phyloP scores from a whole-genome alignment of 1,140 invertebrate genomes.

The Anastrepha ludens region DNA sequence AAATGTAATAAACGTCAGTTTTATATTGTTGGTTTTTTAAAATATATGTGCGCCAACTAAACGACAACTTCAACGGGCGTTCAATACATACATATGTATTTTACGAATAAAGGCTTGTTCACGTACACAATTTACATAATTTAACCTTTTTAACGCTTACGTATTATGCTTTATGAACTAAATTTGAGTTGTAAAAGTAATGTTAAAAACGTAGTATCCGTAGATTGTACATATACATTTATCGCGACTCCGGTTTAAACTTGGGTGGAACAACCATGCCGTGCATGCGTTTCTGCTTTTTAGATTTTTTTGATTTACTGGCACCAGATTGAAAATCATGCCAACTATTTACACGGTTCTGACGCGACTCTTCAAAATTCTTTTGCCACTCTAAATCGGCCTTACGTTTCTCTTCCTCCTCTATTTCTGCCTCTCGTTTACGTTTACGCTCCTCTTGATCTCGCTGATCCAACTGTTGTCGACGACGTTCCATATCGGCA shows the following conservation, averaged over 20 bases:
- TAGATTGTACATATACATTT: slow-evolving; percentile 68
- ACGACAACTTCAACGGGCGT: background rate
- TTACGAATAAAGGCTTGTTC: background rate
- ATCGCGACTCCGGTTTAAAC: slow-evolving; percentile 96
- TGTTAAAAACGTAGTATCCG: background rate
- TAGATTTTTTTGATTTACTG: slow-evolving; percentile 81
- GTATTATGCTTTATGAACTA: slow-evolving; percentile 5
- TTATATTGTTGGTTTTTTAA: background rate
- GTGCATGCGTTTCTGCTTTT: slow-evolving; percentile 82
- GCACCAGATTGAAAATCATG: slow-evolving; percentile 91
- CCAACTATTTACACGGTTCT: slow-evolving; percentile 96
- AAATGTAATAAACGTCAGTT: background rate
- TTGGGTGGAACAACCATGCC: slow-evolving; percentile 92
- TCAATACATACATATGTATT: background rate
- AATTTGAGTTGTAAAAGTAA: background rate
- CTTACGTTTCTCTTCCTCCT: slow-evolving; percentile 91
- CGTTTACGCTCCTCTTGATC: slow-evolving; percentile 96
- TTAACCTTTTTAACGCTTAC: background rate
- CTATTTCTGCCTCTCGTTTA: slow-evolving; percentile 95
- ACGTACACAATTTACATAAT: background rate
- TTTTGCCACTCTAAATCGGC: slow-evolving; percentile 96
- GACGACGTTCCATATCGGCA: slow-evolving; percentile 95
- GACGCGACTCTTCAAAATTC: slow-evolving; percentile 98
- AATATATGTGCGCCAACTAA: background rate
- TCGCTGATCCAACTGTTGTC: slow-evolving; percentile 87